phyloP scores from a whole-genome alignment of 2,888 invertebrate genomes.

The Pherbina coryleti region DNA sequence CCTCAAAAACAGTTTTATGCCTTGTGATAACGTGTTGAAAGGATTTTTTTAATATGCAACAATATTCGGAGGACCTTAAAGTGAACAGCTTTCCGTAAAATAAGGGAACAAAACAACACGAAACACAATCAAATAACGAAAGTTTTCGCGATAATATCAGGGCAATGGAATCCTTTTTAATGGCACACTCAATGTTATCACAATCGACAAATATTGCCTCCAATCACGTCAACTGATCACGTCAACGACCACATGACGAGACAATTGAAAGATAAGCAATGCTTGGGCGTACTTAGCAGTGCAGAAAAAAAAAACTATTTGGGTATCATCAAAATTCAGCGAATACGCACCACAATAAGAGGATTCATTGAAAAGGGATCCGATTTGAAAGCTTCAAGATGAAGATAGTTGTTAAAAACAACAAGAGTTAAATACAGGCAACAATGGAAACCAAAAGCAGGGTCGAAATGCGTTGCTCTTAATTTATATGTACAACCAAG shows the following conservation, averaged over 20 bases:
- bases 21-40: background rate
- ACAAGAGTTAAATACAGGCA: background rate
- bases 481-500: no score
- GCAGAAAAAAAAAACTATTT: no score
- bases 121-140: background rate
- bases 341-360: background rate
- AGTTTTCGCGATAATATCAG: background rate
- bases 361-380: slow-evolving; percentile 18
- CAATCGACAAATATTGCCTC: slow-evolving; percentile 7
- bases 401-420: background rate
- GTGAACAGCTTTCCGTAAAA: background rate
- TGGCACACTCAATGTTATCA: slow-evolving; percentile 13
- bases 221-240: background rate
- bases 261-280: no score
- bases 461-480: no score
- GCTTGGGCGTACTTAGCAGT: no score
- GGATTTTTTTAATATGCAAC: background rate
- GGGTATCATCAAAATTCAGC: background rate
- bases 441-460: no score
- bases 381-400: background rate
- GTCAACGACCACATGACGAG: no score
- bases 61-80: background rate
- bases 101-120: background rate
- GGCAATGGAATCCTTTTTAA: slow-evolving; percentile 18
- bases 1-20: background rate